These are phyloP conservation scores for Drosophila phalerata DNA, from an alignment of 2,888 invertebrate species.

Conservation along the genomic window DNA sequence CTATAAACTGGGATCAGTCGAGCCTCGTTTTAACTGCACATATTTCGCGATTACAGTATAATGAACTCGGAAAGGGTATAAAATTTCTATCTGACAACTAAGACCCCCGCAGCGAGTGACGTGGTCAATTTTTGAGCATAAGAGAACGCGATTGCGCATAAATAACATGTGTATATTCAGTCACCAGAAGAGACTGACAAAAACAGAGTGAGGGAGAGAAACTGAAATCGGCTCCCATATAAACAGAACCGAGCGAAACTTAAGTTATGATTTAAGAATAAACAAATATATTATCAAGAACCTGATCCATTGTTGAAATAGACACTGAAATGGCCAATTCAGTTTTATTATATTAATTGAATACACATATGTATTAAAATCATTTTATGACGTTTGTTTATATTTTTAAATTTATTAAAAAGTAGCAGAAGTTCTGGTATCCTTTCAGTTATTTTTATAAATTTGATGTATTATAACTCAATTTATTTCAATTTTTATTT, in stretches of 20 bases:
- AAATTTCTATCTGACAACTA: not conserved
- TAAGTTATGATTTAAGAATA: not conserved
- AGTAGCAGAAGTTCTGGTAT: not conserved
- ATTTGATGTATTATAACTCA: not conserved
- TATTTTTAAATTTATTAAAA: not conserved
- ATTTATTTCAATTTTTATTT: not conserved
- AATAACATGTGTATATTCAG: not conserved
- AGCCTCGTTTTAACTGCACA: not conserved
- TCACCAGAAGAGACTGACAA: not conserved
- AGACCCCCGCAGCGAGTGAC: not conserved
- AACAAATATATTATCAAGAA: not conserved
- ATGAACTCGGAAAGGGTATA: not conserved
- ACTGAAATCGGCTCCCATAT: not conserved
- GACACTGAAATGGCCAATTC: no score
- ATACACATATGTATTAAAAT: not conserved
- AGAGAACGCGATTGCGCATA: slow-evolving; percentile 9
- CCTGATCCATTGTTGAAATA: not conserved
- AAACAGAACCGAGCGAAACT: not conserved
- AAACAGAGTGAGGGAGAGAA: not conserved
- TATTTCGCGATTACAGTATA: not conserved
- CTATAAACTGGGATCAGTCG: not conserved
- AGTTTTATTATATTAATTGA: not conserved
- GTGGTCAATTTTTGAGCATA: slow-evolving; percentile 3
- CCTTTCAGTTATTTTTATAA: not conserved
- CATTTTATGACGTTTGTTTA: not conserved